phyloP scores from a whole-genome alignment of 2,797 vertebrate species.

The Bovichtus diacanthus region DNA sequence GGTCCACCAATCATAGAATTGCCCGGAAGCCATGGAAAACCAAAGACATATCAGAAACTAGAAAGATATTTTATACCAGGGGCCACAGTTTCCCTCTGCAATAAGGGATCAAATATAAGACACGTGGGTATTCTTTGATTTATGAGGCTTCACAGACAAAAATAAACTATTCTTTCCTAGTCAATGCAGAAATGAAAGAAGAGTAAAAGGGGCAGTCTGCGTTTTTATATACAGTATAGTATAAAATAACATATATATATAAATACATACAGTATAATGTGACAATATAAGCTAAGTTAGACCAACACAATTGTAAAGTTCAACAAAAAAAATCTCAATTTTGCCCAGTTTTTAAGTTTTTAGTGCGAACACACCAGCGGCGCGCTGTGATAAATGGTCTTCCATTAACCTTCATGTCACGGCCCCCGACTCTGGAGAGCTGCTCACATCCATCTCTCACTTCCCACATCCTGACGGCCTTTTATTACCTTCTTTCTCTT shows the following conservation, averaged over 20 bases:
- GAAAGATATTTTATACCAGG: too few species aligned
- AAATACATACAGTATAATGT: background rate
- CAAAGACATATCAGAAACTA: too few species aligned
- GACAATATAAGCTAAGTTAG: constrained; percentile 6
- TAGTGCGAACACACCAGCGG: constrained; percentile 1
- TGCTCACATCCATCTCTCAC: constrained; percentile 59
- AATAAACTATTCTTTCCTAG: too few species aligned
- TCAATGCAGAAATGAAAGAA: too few species aligned
- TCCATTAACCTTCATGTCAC: constrained; percentile 74
- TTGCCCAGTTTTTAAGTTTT: background rate
- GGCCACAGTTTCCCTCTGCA: too few species aligned
- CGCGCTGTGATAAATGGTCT: constrained; percentile 69
- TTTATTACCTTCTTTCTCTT: constrained; percentile 49
- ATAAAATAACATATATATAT: background rate
- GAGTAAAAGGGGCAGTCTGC: too few species aligned
- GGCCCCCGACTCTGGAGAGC: constrained; percentile 58
- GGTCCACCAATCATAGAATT: too few species aligned
- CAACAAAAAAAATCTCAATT: background rate
- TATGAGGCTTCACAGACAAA: too few species aligned
- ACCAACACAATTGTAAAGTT: background rate
- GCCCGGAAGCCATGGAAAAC: too few species aligned
- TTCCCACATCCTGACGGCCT: constrained; percentile 50
- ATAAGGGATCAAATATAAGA: too few species aligned
- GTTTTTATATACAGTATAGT: too few species aligned
- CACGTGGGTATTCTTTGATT: too few species aligned